phyloP scores from a whole-genome alignment of 2,888 invertebrate species.

The Odontomyia ornata region DNA sequence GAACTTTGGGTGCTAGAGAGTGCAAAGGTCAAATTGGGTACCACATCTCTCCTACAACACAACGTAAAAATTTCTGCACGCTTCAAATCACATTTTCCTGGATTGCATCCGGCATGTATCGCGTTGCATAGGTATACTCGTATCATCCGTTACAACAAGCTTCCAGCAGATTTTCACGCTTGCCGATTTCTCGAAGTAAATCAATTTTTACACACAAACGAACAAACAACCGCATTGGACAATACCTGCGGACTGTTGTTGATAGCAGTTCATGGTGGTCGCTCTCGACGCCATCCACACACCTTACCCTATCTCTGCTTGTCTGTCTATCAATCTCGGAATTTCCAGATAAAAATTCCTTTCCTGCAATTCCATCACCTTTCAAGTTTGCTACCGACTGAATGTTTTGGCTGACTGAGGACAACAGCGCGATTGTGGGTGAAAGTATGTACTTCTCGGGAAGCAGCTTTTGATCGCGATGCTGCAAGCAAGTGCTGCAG shows the following conservation, averaged over 20 bases:
- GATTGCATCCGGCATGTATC: constrained; percentile 5
- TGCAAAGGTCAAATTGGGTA: too few species aligned
- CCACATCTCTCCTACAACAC: too few species aligned
- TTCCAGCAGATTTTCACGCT: constrained; percentile 17
- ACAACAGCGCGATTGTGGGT: neutral
- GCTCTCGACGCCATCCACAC: neutral
- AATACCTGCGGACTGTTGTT: neutral
- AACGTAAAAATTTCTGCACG: too few species aligned
- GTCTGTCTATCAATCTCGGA: neutral
- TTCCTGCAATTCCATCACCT: constrained; percentile 3
- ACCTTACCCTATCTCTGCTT: neutral
- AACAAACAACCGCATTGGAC: constrained; percentile 15
- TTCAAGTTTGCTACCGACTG: neutral
- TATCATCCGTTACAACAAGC: neutral
- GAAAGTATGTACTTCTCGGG: neutral
- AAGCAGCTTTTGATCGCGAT: constrained; percentile 10
- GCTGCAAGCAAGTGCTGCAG: neutral
- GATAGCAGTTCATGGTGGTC: constrained; percentile 4
- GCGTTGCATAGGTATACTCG: neutral
- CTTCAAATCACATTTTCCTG: neutral
- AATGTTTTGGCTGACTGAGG: neutral
- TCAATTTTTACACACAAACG: constrained; percentile 28
- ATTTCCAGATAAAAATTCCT: constrained; percentile 23
- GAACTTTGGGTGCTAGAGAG: too few species aligned
- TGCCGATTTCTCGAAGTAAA: neutral